Percentiles rank a stretch among this genome's conserved stretches.
Conservation (phyloP, 2,113 vertebrate species). For the Chaetura pelagica region DNA sequence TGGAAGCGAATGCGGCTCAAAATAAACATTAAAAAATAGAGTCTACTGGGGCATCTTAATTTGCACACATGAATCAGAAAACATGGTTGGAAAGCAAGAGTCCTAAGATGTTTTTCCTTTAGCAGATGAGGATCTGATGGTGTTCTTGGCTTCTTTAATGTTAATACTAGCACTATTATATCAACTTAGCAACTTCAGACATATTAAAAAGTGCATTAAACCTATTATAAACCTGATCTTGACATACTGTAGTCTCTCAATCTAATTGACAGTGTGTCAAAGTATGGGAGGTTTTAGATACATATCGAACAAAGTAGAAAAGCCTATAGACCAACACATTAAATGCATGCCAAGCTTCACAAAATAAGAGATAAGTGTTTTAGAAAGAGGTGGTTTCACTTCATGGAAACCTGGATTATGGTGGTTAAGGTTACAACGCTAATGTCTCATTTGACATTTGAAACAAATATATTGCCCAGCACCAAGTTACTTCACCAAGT, state of each 20-base stretch:
- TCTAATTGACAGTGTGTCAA: not conserved
- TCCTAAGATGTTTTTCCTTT: not conserved
- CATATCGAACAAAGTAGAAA: not conserved
- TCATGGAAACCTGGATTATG: not conserved
- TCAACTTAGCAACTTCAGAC: not conserved
- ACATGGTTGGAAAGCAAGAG: not conserved
- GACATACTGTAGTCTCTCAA: not conserved
- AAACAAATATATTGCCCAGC: not conserved
- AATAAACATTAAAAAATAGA: not conserved
- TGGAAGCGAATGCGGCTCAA: not conserved
- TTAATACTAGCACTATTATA: not conserved
- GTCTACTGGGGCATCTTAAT: not conserved
- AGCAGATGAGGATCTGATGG: not conserved
- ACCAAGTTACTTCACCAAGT: not conserved
- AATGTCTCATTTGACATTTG: not conserved
- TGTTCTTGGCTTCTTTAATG: not conserved
- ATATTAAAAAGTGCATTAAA: constrained; percentile 13
- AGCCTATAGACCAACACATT: not conserved
- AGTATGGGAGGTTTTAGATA: not conserved
- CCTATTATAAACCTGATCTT: not conserved
- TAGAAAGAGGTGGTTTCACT: not conserved
- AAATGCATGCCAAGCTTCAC: not conserved
- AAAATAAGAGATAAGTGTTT: not conserved
- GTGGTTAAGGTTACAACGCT: not conserved
- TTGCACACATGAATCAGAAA: not conserved